Evolutionary conservation across 2,888 invertebrate genomes (phyloP).

Genomic region (Chymomyza amoena): DNA sequence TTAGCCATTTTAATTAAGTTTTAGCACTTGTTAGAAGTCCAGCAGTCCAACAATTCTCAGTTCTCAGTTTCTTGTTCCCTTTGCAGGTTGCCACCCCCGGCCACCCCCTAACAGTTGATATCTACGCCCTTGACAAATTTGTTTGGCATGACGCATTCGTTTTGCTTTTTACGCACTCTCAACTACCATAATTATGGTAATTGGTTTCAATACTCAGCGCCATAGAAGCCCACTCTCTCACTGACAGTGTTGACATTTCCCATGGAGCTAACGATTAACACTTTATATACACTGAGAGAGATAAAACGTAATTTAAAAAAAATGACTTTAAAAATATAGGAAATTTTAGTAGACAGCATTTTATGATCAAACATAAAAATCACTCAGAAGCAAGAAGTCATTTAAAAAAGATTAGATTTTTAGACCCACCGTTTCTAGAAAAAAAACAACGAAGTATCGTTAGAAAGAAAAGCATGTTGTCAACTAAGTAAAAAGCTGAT

Average conservation of each 20-base stretch:
- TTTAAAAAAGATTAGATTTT: too few species aligned
- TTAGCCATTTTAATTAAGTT: constrained; percentile 69
- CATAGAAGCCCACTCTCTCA: constrained; percentile 14
- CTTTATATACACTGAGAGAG: not conserved
- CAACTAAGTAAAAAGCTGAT: too few species aligned
- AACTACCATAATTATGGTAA: constrained; percentile 65
- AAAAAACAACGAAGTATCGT: too few species aligned
- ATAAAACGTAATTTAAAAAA: not conserved
- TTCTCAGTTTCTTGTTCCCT: not conserved
- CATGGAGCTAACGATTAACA: not conserved
- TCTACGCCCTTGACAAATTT: constrained; percentile 11
- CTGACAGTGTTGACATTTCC: not conserved
- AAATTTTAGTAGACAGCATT: too few species aligned
- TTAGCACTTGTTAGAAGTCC: constrained; percentile 64
- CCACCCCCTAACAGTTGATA: not conserved
- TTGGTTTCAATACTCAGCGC: constrained; percentile 38
- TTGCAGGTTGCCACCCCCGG: not conserved
- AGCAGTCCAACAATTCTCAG: constrained; percentile 25
- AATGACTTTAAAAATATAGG: too few species aligned
- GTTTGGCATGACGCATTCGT: constrained; percentile 10
- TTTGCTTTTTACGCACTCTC: not conserved
- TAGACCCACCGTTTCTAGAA: too few species aligned
- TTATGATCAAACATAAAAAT: too few species aligned
- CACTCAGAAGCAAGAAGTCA: too few species aligned
- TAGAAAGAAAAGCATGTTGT: too few species aligned